Base-by-base conservation (phyloP, 2,797 vertebrate genomes). In the Muscicapa striata region DNA sequence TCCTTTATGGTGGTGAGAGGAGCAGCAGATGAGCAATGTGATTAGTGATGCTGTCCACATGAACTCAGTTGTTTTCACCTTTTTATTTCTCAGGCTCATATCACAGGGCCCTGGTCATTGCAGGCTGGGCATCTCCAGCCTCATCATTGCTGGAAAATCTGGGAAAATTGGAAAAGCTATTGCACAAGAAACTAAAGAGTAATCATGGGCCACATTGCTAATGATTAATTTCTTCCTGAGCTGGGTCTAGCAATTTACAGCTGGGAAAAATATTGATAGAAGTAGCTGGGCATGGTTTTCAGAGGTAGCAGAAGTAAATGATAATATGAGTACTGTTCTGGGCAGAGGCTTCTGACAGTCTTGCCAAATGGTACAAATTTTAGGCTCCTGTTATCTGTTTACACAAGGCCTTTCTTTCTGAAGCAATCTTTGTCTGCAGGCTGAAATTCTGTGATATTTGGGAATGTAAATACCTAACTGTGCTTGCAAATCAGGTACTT, bases 401-500 rank as follows among this genome's bases (percentile, higher is more conserved):
- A 82, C 13, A 19, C 24, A 80, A 64, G 13, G 27, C 30, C 34
- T 61, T 70, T 26, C 20, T 46, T 89, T 72, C 57, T 95, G 45
- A 41, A 36, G 5, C 52, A 54, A 2, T 32, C 45, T 87, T 43
- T 55, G 55, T 51, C 48, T 84, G 61, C 30, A 80, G 27, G n/a
- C 38, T 83, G 38, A 76, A 74, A 81, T 75, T 68, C 41, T 20
- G 19, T 8, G 32, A 77, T 62, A 72, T 49, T 55, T 38, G 43
- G 59, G 20, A 49, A 67, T 67, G 27, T 45, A 89, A 93, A 93
- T 82, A 77, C 34, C 57, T 83, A 76, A 54, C 58, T 85, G 40
- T 83, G 54, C 43, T 87, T 94, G 61, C 78, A 91, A 85, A 89
- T 93, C 73, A 83, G 64, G 27, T 75, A 5, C 34, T 72, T 91